A percentile compares a stretch with the other conserved stretches of the same genome.
Conservation (phyloP, 2,113 vertebrate genomes). For the Hyperopisus bebe region DNA sequence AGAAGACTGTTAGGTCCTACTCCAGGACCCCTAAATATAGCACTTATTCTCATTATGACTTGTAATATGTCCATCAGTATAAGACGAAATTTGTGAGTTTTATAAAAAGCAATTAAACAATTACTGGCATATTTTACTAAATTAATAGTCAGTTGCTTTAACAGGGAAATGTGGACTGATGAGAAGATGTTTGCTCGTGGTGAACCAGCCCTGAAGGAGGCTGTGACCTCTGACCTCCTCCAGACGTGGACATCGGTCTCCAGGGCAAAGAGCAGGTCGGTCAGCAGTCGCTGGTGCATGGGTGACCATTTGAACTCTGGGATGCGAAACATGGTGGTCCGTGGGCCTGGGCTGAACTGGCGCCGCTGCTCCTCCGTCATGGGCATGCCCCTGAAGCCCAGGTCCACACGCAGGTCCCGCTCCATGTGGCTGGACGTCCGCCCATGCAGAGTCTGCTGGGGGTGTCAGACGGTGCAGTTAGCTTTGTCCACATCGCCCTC, state of each 20-base stretch:
- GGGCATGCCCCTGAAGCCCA: conserved; percentile 95
- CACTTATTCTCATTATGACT: not conserved
- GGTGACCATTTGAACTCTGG: conserved; percentile 99
- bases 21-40: not conserved
- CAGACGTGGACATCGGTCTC: conserved; percentile 97
- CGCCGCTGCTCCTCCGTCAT: conserved; percentile 96
- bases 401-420: conserved; percentile 86
- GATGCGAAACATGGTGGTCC: conserved; percentile 98
- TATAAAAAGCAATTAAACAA: not conserved
- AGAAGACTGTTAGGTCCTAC: not conserved
- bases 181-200: not conserved
- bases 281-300: conserved; percentile 94
- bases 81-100: not conserved
- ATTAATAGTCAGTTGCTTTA: not conserved
- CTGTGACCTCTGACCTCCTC: conserved; percentile 74
- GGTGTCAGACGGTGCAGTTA: too few relatives aligned
- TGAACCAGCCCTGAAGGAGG: not conserved
- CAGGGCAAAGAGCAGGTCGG: conserved; percentile 91
- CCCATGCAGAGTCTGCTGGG: conserved; percentile 79
- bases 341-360: conserved; percentile 95
- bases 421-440: conserved; percentile 78
- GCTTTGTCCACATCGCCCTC: not conserved
- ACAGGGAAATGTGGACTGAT: not conserved
- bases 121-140: not conserved
- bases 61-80: not conserved